phyloP scores from a whole-genome alignment of 2,888 invertebrate species.

The Gymnosoma rotundatum region DNA sequence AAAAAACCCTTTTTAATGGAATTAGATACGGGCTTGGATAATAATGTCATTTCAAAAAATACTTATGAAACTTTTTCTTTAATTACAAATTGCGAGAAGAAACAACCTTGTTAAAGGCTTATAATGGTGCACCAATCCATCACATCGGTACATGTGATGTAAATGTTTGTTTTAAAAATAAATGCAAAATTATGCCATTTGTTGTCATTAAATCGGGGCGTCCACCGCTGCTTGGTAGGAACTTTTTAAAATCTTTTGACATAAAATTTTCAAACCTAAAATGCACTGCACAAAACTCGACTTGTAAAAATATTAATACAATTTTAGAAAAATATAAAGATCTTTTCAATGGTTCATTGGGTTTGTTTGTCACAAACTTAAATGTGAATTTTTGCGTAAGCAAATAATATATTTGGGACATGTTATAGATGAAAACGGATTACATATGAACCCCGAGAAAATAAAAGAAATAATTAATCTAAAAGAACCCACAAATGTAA shows the following conservation, averaged over 20 bases:
- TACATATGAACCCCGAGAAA: constrained; percentile 73
- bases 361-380: constrained; percentile 70
- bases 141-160: constrained; percentile 23
- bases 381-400: constrained; percentile 56
- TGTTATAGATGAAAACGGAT: constrained; percentile 73
- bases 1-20: constrained; percentile 14
- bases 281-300: not conserved
- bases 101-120: constrained; percentile 34
- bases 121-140: constrained; percentile 13
- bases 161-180: constrained; percentile 5
- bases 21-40: constrained; percentile 49
- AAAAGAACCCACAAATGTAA: constrained; percentile 60
- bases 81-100: constrained; percentile 6
- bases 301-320: not conserved
- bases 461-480: constrained; percentile 45
- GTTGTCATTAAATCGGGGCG: constrained; percentile 13
- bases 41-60: constrained; percentile 20
- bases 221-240: constrained; percentile 17
- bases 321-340: constrained; percentile 13
- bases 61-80: constrained; percentile 1
- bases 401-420: constrained; percentile 75
- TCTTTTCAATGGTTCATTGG: constrained; percentile 43
- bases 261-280: too few species aligned
- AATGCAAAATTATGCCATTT: constrained; percentile 26
- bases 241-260: constrained; percentile 35